Evolutionary conservation across 64 coral and sea anemone species (phyloP), one percentile per base, ranked within the genome.

Genomic region (Montipora efflorescens): DNA sequence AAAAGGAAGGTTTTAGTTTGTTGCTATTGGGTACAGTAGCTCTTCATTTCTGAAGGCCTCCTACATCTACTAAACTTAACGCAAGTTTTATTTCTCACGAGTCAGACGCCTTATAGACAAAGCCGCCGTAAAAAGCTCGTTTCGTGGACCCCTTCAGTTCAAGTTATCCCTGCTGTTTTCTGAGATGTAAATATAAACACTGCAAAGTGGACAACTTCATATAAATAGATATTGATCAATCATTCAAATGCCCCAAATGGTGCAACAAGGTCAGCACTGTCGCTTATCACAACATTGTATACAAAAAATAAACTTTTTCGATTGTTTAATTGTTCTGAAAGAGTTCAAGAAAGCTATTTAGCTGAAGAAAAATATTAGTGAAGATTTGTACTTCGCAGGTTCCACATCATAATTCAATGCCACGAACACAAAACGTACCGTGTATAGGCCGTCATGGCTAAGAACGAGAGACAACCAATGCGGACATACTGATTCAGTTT

Each of bases 261-360:
- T 7, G 43, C 23, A 5, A 8, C 21, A 10, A 10, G 66, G 82
- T 69, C 66, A 86, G 45, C 62, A 44, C 13, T 86, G 45, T 9
- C 66, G 82, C 66, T 86, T 86, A 86, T 70, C 82, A 21, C 46
- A 20, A 86, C 59, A 50, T 71, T 86, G 71, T 86, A 49, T 86
- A 78, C 15, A 86, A 64, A 64, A 64, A 15, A 11, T 11, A 14
- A 64, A 64, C 9, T 15, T 11, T 64, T 64, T 64, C 61, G 15
- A 15, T 4, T 12, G 61, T 4, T 67, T 1, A 46, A 67, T 36
- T 67, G 81, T 19, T 84, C 10, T 84, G 59, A 84, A 67, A 64
- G 15, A 84, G 20, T 59, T 18, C 11, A 45, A 46, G n/a, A 69
- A 86, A 71, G 21, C 61, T 43, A 18, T 72, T 86, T 5, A 70